Percentiles rank a stretch among this genome's conserved stretches.
Conservation (phyloP, 2,888 invertebrate species). For the Eristalis pertinax region DNA sequence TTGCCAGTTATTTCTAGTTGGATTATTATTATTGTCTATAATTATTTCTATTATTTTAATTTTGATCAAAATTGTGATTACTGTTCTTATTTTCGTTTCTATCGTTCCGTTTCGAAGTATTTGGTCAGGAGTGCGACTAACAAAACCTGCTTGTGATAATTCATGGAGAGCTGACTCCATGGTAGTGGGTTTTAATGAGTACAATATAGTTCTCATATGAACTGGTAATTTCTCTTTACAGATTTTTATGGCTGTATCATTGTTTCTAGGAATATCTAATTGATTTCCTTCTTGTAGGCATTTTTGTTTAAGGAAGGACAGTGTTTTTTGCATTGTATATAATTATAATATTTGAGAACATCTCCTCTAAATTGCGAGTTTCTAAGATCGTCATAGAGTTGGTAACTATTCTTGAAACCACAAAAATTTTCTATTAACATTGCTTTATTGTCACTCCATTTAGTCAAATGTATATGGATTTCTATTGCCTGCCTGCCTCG, state of each 20-base stretch:
- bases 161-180: conserved; percentile 26
- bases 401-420: no score
- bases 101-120: conserved; percentile 2
- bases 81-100: conserved; percentile 3
- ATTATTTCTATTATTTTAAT: background rate
- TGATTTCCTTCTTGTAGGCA: no score
- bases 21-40: background rate
- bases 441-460: no score
- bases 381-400: background rate
- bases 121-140: background rate
- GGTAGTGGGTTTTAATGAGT: conserved; percentile 6
- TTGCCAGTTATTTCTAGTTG: background rate
- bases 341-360: background rate
- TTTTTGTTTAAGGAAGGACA: conserved; percentile 23
- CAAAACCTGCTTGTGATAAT: conserved; percentile 18
- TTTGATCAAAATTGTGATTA: background rate
- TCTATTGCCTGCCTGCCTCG: no score
- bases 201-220: conserved; percentile 22
- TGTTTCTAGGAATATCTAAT: no score
- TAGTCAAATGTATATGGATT: no score
- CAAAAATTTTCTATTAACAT: no score
- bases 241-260: background rate
- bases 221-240: conserved; percentile 15
- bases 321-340: conserved; percentile 20
- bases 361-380: conserved; percentile 1